These are phyloP conservation scores for Monopis laevigella DNA, from an alignment of 2,888 invertebrate species.

Conservation along the genomic window DNA sequence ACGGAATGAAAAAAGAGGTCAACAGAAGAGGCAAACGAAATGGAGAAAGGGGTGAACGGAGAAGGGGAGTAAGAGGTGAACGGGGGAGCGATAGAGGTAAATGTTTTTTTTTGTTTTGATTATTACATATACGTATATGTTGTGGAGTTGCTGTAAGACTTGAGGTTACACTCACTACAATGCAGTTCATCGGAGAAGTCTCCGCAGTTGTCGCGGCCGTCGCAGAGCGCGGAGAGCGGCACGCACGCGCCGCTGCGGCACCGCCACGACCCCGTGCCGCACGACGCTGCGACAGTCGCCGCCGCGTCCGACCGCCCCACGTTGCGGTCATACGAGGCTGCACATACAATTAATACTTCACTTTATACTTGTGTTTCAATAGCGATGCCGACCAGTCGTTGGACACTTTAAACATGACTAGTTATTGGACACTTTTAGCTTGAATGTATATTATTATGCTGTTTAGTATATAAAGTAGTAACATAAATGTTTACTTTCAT, in stretches of 20 bases:
- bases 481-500: too few relatives aligned
- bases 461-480: too few relatives aligned
- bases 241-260: slow-evolving; percentile 82
- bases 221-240: slow-evolving; percentile 71
- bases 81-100: neutral
- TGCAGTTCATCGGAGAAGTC: slow-evolving; percentile 71
- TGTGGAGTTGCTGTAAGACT: slow-evolving; percentile 67
- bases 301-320: slow-evolving; percentile 55
- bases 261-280: slow-evolving; percentile 65
- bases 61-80: neutral
- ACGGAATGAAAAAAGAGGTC: too few relatives aligned
- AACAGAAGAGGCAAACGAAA: too few relatives aligned
- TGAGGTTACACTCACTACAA: slow-evolving; percentile 67
- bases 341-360: too few relatives aligned
- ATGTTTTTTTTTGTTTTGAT: neutral
- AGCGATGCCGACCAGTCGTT: too few relatives aligned
- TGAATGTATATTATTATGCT: too few relatives aligned
- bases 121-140: neutral
- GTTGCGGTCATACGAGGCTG: slow-evolving; percentile 44
- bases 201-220: slow-evolving; percentile 79
- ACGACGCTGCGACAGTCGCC: slow-evolving; percentile 23
- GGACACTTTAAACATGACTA: too few relatives aligned
- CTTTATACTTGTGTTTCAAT: too few relatives aligned
- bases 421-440: too few relatives aligned
- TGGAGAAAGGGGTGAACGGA: too few relatives aligned